These are phyloP conservation scores for Pelmatolapia mariae DNA, from an alignment of 2,113 vertebrate species.

Conservation along the genomic window DNA sequence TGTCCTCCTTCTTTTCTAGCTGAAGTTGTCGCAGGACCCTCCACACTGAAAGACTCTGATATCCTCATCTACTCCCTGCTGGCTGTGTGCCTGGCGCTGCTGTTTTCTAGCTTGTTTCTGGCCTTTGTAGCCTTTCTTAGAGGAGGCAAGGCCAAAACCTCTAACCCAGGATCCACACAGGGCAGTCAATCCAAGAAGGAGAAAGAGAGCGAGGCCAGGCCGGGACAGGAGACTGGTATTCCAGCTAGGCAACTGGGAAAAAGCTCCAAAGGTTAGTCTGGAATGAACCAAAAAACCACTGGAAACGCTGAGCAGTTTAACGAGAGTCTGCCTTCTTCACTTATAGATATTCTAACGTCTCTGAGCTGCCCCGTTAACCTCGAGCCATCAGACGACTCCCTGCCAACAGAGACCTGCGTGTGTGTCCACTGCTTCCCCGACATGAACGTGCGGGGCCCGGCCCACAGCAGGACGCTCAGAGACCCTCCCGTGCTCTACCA, in stretches of 20 bases:
- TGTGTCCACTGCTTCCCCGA: slow-evolving; percentile 82
- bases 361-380: neutral
- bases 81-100: slow-evolving; percentile 66
- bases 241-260: neutral
- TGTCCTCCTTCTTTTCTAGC: neutral
- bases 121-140: slow-evolving; percentile 69
- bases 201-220: neutral
- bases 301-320: neutral
- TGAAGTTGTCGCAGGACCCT: neutral
- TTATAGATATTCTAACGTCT: slow-evolving; percentile 59
- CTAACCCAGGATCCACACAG: neutral
- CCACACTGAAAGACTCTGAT: neutral
- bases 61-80: slow-evolving; percentile 67
- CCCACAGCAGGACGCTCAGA: slow-evolving; percentile 12
- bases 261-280: slow-evolving; percentile 61
- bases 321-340: neutral
- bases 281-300: neutral
- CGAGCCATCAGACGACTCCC: slow-evolving; percentile 27
- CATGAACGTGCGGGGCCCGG: slow-evolving; percentile 37
- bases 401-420: slow-evolving; percentile 80
- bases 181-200: neutral
- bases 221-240: neutral
- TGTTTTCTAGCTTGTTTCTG: slow-evolving; percentile 63
- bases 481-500: neutral
- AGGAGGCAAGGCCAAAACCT: slow-evolving; percentile 8